A percentile compares a stretch with the other conserved stretches of the same genome.
These are phyloP conservation scores for Triplophysa rosa DNA, from an alignment of 2,113 vertebrate species.

Conservation along the genomic window DNA sequence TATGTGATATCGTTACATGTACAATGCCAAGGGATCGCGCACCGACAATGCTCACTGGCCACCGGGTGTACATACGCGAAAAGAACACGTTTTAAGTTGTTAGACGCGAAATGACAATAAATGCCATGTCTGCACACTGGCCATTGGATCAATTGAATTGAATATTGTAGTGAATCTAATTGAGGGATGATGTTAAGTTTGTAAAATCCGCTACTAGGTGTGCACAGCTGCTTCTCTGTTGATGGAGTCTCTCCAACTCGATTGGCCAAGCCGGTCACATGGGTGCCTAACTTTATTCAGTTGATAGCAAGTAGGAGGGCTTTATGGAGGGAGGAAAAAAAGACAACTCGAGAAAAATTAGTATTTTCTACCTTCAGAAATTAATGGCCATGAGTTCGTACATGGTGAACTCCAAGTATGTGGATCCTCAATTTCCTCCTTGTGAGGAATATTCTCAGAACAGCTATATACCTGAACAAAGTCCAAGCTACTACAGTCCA, in stretches of 20 bases:
- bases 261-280: slow-evolving; percentile 98
- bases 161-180: slow-evolving; percentile 64
- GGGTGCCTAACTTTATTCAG: slow-evolving; percentile 99
- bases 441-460: slow-evolving; percentile 99
- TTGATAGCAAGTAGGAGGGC: slow-evolving; percentile 99
- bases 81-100: not conserved
- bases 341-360: slow-evolving; percentile 99
- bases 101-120: not conserved
- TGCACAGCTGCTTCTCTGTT: slow-evolving; percentile 84
- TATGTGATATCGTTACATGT: not conserved
- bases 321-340: slow-evolving; percentile 98
- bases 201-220: slow-evolving; percentile 85
- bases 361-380: slow-evolving; percentile 99
- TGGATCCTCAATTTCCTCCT: slow-evolving; percentile 99
- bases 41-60: not conserved
- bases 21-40: not conserved
- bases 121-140: not conserved
- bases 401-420: slow-evolving; percentile 99
- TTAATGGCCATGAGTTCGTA: slow-evolving; percentile 99
- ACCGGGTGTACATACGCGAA: not conserved
- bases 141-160: not conserved
- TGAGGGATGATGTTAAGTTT: slow-evolving; percentile 79
- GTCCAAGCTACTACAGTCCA: slow-evolving; percentile 87
- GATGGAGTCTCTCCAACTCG: slow-evolving; percentile 82
- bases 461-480: slow-evolving; percentile 95